A percentile compares a stretch with the other conserved stretches of the same genome.
These are phyloP conservation scores for Pterostichus niger DNA, from an alignment of 2,888 invertebrate genomes.

Conservation along the genomic window DNA sequence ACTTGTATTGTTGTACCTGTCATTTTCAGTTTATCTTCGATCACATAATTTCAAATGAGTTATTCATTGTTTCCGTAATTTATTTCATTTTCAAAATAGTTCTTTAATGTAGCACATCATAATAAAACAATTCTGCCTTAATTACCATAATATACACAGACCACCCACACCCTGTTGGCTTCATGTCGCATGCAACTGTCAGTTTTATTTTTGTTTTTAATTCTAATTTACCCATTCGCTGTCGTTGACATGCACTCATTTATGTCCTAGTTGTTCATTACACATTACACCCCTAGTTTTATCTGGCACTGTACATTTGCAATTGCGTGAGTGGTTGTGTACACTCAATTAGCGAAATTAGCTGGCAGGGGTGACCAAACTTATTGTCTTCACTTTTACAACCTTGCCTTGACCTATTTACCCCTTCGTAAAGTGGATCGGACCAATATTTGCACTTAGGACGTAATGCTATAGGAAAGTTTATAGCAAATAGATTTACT, in stretches of 20 bases:
- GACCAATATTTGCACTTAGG: conserved; percentile 30
- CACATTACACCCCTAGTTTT: conserved; percentile 9
- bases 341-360: conserved; percentile 33
- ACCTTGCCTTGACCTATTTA: conserved; percentile 14
- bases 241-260: conserved; percentile 6
- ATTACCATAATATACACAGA: background rate
- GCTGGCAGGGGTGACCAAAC: background rate
- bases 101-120: background rate
- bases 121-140: background rate
- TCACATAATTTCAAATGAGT: background rate
- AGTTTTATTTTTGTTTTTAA: conserved; percentile 19
- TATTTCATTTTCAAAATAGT: background rate
- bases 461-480: too few relatives aligned
- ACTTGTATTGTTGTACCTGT: too few relatives aligned
- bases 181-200: background rate
- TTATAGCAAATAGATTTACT: too few relatives aligned
- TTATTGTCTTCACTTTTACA: background rate
- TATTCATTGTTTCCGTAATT: background rate
- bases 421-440: background rate
- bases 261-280: background rate
- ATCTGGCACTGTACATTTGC: conserved; percentile 6
- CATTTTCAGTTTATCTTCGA: too few relatives aligned
- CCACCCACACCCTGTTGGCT: background rate
- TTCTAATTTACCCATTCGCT: background rate
- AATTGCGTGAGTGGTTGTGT: conserved; percentile 25